Percentiles rank a stretch among this genome's conserved stretches.
Conservation (phyloP, 2,113 vertebrate species). For the Aspidoscelis tigris region DNA sequence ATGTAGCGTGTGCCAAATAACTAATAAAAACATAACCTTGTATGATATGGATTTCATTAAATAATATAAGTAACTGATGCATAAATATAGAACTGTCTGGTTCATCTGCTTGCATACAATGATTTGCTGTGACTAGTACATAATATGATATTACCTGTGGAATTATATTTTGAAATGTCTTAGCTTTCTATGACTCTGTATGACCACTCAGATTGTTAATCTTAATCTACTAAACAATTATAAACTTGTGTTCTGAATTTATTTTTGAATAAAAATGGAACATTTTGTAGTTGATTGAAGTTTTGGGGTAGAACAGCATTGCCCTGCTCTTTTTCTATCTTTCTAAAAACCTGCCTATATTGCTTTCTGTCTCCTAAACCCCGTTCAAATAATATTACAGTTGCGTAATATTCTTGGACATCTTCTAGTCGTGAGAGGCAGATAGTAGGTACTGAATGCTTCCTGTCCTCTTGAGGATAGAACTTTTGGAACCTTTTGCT, state of each 20-base stretch:
- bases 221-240: slow-evolving; percentile 1
- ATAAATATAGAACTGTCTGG: slow-evolving; percentile 20
- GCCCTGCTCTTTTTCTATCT: background rate
- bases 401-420: background rate
- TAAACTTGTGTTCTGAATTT: background rate
- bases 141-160: slow-evolving; percentile 54
- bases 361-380: background rate
- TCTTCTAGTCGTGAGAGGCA: background rate
- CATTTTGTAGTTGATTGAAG: background rate
- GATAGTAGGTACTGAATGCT: background rate
- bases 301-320: background rate
- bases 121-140: slow-evolving; percentile 8
- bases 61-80: slow-evolving; percentile 5
- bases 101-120: slow-evolving; percentile 1
- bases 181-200: slow-evolving; percentile 19
- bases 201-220: background rate
- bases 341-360: background rate
- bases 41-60: background rate
- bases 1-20: background rate
- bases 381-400: background rate
- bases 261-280: background rate
- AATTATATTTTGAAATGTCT: slow-evolving; percentile 56
- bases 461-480: background rate
- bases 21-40: background rate
- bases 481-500: slow-evolving; percentile 31